Evolutionary conservation across 2,888 invertebrate genomes (phyloP).

Genomic region (Eucriotettix oculatus): DNA sequence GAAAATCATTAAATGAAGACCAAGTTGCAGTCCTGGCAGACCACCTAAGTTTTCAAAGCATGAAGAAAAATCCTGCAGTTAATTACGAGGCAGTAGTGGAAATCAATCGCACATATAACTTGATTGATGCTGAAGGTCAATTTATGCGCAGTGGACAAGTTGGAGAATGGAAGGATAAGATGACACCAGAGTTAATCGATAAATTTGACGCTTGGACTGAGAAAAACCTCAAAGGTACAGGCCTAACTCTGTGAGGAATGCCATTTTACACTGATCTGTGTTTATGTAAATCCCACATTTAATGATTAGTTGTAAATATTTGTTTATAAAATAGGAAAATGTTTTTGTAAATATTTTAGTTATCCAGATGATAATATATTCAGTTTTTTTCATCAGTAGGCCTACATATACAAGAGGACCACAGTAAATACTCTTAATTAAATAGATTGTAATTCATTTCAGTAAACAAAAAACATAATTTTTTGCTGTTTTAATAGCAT

Average conservation of each 20-base stretch:
- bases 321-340: no score
- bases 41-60: slow-evolving; percentile 41
- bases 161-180: slow-evolving; percentile 23
- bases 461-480: no score
- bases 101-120: slow-evolving; percentile 22
- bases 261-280: not conserved
- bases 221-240: slow-evolving; percentile 20
- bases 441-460: no score
- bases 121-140: slow-evolving; percentile 21
- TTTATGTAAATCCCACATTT: no score
- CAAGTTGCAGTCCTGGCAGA: slow-evolving; percentile 29
- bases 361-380: no score
- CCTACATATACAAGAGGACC: no score
- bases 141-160: slow-evolving; percentile 33
- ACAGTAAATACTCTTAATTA: no score
- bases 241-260: slow-evolving; percentile 12
- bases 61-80: slow-evolving; percentile 40
- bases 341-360: no score
- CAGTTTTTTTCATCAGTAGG: no score
- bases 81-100: slow-evolving; percentile 28
- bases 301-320: no score
- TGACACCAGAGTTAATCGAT: slow-evolving; percentile 24
- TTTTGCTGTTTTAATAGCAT: no score
- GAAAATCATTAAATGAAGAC: slow-evolving; percentile 25
- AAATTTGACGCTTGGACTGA: slow-evolving; percentile 33